Evolutionary conservation across 2,113 vertebrate genomes (phyloP), one percentile per base, ranked within the genome.

Genomic region (Cavia porcellus): DNA sequence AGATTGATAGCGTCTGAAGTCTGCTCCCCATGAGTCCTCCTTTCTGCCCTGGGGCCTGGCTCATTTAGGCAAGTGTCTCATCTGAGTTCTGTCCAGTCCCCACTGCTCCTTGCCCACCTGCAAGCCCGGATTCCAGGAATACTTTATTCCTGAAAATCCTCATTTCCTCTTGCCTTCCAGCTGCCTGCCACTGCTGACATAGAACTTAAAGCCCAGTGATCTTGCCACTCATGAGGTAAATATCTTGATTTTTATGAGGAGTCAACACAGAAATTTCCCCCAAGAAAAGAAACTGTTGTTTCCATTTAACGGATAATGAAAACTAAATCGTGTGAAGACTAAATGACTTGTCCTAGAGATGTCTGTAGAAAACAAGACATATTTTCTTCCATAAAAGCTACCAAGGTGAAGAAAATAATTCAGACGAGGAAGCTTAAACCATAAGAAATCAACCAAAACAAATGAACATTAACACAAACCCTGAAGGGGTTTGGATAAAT

Each of bases 401-500:
- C 28, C 11, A 45, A 8, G 13, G 22, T 77, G 5, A 84, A 95
- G 61, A 90, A 88, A 87, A 89, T 72, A 80, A 92, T 87, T 38
- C 79, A 35, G 14, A 47, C n/a, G 80, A 77, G n/a, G 38, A 89
- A 8, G 0, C n/a, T 96, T 75, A 82, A 89, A 55, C 17, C 80
- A 81, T 13, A 92, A 79, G 20, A 6, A 92, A 66, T 66, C 32
- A 93, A 80, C 19, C 24, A 75, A 95, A 89, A 92, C 72, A 96
- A 92, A 66, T 24, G 82, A 79, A 62, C 62, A 17, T 80, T 92
- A 84, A 50, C 17, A 61, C 13, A 61, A 96, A 68, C 24, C 13
- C 50, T 57, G 70, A 91, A 84, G 90, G 30, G 50, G 35, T 52
- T 15, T 3, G 81, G 30, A 50, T 85, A 88, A 94, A 62, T 30